These are phyloP conservation scores for Zaprionus ornatus DNA, from an alignment of 1,140 invertebrate species.

Conservation along the genomic window DNA sequence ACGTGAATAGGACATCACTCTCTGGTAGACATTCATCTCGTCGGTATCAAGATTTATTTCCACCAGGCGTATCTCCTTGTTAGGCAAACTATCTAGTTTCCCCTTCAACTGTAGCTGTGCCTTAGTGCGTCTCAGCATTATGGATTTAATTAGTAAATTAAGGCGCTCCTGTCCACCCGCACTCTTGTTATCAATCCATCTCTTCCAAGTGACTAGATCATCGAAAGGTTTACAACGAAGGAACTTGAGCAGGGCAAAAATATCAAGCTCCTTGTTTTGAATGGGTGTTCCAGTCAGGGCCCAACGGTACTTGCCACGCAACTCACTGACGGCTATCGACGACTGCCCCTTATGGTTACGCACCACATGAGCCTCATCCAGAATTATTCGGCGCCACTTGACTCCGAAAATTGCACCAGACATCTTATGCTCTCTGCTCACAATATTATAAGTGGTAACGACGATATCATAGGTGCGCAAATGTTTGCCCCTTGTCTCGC, in stretches of 20 bases:
- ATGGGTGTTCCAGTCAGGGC: slow-evolving; percentile 97
- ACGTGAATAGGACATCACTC: slow-evolving; percentile 89
- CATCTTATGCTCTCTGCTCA: slow-evolving; percentile 85
- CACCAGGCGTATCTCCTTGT: slow-evolving; percentile 86
- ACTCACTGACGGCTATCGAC: slow-evolving; percentile 88
- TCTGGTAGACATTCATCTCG: slow-evolving; percentile 92
- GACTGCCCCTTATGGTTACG: slow-evolving; percentile 93
- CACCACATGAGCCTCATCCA: slow-evolving; percentile 97
- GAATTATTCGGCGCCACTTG: slow-evolving; percentile 92
- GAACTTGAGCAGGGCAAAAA: slow-evolving; percentile 95
- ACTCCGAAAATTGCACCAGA: slow-evolving; percentile 70
- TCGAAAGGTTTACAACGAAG: slow-evolving; percentile 94
- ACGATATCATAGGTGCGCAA: slow-evolving; percentile 88
- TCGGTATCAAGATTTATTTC: slow-evolving; percentile 87
- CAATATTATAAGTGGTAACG: slow-evolving; percentile 91
- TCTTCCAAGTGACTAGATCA: slow-evolving; percentile 90
- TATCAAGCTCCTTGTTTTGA: slow-evolving; percentile 95
- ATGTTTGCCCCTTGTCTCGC: slow-evolving; percentile 87
- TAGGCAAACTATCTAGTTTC: slow-evolving; percentile 87
- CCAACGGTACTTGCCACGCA: slow-evolving; percentile 90
- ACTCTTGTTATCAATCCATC: slow-evolving; percentile 88
- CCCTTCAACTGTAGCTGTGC: slow-evolving; percentile 88
- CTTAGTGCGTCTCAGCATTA: slow-evolving; percentile 94
- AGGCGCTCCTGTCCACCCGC: slow-evolving; percentile 89
- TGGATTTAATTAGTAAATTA: slow-evolving; percentile 90